Conservation (phyloP, 2,797 vertebrate species). For the Hyperoplus lanceolatus region DNA sequence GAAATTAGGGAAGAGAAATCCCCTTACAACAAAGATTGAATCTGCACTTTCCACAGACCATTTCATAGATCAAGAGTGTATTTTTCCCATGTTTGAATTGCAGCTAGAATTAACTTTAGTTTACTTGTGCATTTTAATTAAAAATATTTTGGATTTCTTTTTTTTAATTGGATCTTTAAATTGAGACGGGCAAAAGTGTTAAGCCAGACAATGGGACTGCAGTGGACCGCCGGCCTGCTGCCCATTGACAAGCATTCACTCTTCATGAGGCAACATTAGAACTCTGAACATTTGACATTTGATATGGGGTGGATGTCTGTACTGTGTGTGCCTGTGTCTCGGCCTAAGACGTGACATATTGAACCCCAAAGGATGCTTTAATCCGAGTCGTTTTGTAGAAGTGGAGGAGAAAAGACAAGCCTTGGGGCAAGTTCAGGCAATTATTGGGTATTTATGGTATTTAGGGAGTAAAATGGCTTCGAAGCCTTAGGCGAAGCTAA, state of each 20-base stretch:
- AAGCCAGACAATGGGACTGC: not conserved
- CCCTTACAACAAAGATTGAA: not conserved
- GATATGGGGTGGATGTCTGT: not conserved
- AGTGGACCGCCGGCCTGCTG: not conserved
- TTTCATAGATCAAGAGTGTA: not conserved
- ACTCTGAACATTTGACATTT: slow-evolving; percentile 4
- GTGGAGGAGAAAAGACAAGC: slow-evolving; percentile 10
- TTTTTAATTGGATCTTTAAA: not conserved
- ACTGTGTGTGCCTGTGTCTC: not conserved
- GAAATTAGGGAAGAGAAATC: not conserved
- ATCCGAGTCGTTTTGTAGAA: not conserved
- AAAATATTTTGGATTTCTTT: not conserved
- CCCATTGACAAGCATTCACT: not conserved
- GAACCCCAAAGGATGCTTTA: slow-evolving; percentile 9
- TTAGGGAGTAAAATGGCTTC: slow-evolving; percentile 24
- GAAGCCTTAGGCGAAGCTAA: slow-evolving; percentile 6
- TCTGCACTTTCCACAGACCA: not conserved
- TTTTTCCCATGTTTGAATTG: not conserved
- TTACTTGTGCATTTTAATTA: not conserved
- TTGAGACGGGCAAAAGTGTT: not conserved
- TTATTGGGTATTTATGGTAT: slow-evolving; percentile 36
- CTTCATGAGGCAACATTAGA: not conserved
- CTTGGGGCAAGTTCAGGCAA: slow-evolving; percentile 32
- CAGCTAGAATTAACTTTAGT: not conserved
- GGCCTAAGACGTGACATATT: slow-evolving; percentile 7